Evolutionary conservation across 2,888 invertebrate genomes (phyloP).

Genomic region (Spisula subtruncata): DNA sequence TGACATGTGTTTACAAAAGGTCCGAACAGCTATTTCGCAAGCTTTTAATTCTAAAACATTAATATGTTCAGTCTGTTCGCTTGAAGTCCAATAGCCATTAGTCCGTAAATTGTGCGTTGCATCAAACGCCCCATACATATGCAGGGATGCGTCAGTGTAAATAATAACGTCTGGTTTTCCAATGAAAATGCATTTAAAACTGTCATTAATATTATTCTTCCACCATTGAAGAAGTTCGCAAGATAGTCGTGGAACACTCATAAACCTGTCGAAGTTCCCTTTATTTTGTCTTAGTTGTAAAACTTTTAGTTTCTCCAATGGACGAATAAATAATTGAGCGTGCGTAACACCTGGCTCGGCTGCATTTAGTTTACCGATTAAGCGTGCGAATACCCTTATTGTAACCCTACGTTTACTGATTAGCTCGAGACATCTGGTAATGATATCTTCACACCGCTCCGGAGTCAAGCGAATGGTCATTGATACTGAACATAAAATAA

Average conservation of each 20-base stretch:
- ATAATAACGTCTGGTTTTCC: neutral
- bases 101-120: too few relatives aligned
- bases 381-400: neutral
- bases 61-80: neutral
- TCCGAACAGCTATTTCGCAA: neutral
- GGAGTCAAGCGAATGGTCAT: neutral
- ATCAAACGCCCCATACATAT: neutral
- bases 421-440: neutral
- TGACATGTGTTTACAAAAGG: neutral
- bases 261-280: slow-evolving; percentile 11
- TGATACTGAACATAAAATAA: slow-evolving; percentile 14
- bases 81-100: neutral
- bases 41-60: neutral
- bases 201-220: neutral
- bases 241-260: neutral
- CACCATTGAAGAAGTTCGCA: neutral
- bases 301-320: neutral
- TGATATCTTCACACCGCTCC: neutral
- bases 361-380: neutral
- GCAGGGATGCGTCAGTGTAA: neutral
- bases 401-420: neutral
- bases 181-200: neutral
- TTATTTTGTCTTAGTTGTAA: too few relatives aligned
- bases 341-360: neutral
- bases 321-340: neutral